Evolutionary conservation across 2,888 invertebrate genomes (phyloP), one percentile per base, ranked within the genome.

Genomic region (Lamellibrachia satsuma): DNA sequence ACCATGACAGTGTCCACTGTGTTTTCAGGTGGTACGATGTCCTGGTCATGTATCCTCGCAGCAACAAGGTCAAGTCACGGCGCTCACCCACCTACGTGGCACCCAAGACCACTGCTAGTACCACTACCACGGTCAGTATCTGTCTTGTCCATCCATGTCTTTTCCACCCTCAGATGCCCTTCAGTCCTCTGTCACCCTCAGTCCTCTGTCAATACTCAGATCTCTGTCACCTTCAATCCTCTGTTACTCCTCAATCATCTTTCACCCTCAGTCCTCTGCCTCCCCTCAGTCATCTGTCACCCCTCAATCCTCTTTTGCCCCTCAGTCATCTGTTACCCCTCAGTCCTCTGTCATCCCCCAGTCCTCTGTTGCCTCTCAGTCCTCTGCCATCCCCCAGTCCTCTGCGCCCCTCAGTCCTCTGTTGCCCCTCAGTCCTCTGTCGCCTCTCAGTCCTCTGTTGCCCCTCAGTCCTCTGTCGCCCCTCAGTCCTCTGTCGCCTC

Each of bases 1-100:
- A 39, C 39, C 39, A 39, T 39, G 39, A 39, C 39, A 39, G 75
- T 75, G 22, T 15, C 75, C 15, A 22, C 75, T 91, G 15, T 91
- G 39, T 27, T 93, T 94, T 11, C 93, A 96, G 96, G 95, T 99
- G 98, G 98, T 98, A 98, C 93, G 98, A 98, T 95, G 98, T 98
- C 92, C 97, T 98, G 94, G 97, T 97, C 93, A 98, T 98, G 93
- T 98, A 98, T 95, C 98, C 96, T 91, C 94, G 95, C 91, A 95
- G 95, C 91, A 94, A 95, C 90, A 95, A 95, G 93, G 93, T 95
- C 57, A 95, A 95, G 57, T 93, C 92, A 22, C 91, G 92, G 15
- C 90, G 93, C 55, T 51, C 51, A 15, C 52, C 52, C 91, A 39
- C 51, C 22, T 52, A 52, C 4, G 91, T 52, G 6, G 51, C 91